Evolutionary conservation across 2,113 vertebrate species (phyloP).

Genomic region (Cryptomyrus ogoouensis): DNA sequence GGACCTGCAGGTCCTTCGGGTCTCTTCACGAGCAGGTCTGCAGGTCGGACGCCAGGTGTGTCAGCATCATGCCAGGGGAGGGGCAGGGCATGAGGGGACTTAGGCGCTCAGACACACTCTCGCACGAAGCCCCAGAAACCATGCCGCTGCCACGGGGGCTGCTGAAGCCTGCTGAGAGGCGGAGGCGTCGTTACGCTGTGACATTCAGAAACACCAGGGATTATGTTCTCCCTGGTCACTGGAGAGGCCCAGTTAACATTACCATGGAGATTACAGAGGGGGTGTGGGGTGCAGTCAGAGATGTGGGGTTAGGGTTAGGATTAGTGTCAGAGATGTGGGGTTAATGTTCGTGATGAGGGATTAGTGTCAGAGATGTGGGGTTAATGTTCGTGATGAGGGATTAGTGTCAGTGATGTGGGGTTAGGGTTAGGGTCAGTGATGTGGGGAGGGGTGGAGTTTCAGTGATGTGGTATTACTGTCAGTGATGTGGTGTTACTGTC

Average conservation of each 20-base stretch:
- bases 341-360: background rate
- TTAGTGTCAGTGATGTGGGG: background rate
- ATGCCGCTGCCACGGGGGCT: constrained; percentile 34
- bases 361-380: constrained; percentile 7
- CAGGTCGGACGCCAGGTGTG: constrained; percentile 34
- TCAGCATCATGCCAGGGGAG: constrained; percentile 45
- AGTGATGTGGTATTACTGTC: background rate
- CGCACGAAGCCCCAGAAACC: constrained; percentile 38
- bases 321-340: constrained; percentile 7
- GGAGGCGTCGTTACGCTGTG: constrained; percentile 39
- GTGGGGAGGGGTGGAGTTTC: background rate
- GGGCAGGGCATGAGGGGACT: constrained; percentile 36
- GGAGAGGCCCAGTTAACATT: constrained; percentile 19
- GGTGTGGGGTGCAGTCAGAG: background rate
- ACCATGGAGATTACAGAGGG: constrained; percentile 27
- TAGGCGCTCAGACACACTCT: constrained; percentile 42
- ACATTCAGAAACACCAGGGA: constrained; percentile 52
- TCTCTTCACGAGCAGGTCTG: constrained; percentile 21
- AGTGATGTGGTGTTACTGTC: background rate
- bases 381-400: background rate
- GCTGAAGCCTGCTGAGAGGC: constrained; percentile 39
- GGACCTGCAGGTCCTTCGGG: constrained; percentile 31
- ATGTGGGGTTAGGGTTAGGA: background rate
- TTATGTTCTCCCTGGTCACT: constrained; percentile 32
- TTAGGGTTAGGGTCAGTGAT: background rate